Percentiles rank a stretch among this genome's conserved stretches.
Evolutionary conservation across 1,140 invertebrate genomes (phyloP).

Genomic region (Sitobion miscanthi): DNA sequence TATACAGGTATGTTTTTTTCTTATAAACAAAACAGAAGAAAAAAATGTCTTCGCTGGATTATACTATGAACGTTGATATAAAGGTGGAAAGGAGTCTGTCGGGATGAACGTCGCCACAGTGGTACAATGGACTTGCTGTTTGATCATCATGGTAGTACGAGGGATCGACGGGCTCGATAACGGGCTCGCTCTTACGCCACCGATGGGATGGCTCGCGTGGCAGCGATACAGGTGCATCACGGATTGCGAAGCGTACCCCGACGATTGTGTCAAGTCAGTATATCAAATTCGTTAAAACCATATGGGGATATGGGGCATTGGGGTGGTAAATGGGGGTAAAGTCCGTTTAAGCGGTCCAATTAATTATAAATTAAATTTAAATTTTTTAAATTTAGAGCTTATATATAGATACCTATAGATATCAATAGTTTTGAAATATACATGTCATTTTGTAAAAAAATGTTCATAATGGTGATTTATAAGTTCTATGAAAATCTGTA

Average conservation of each 20-base stretch:
- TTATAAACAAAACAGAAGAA: background rate
- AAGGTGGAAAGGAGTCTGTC: background rate
- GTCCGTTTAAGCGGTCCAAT: background rate
- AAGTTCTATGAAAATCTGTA: background rate
- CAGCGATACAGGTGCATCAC: conserved; percentile 75
- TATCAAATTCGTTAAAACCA: background rate
- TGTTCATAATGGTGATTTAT: background rate
- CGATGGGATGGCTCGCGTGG: conserved; percentile 83
- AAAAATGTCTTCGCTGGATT: background rate
- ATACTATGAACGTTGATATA: background rate
- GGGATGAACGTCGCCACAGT: background rate
- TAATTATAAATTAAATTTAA: too few species aligned
- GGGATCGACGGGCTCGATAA: conserved; percentile 64
- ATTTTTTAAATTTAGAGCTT: background rate
- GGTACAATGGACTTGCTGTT: background rate
- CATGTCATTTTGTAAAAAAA: background rate
- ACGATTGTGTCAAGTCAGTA: conserved; percentile 72
- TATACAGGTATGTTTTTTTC: background rate
- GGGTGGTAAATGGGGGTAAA: background rate
- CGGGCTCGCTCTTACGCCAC: conserved; percentile 69
- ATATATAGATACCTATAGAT: background rate
- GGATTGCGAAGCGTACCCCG: conserved; percentile 72
- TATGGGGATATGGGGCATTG: background rate
- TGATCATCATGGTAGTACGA: background rate
- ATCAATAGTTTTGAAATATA: conserved; percentile 1